Evolutionary conservation across 2,888 invertebrate species (phyloP).

Genomic region (Helicoverpa assulta): DNA sequence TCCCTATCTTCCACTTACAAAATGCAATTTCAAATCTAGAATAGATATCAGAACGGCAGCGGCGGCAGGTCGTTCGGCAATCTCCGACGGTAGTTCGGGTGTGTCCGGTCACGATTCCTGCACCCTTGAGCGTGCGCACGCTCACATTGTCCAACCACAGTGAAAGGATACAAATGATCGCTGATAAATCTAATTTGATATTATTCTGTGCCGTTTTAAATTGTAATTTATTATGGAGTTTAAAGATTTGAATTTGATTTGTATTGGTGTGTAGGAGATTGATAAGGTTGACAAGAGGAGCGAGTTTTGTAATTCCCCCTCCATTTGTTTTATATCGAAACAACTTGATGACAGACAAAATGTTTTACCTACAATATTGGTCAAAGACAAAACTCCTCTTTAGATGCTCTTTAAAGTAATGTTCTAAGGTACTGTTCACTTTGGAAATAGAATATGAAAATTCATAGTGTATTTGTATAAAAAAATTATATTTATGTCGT

Average conservation of each 20-base stretch:
- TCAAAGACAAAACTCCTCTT: too few relatives aligned
- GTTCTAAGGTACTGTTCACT: too few relatives aligned
- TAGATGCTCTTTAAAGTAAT: too few relatives aligned
- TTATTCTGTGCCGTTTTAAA: conserved; percentile 42
- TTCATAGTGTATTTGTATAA: too few relatives aligned
- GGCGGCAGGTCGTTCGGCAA: conserved; percentile 58
- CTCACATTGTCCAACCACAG: conserved; percentile 68
- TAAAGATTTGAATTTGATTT: background rate
- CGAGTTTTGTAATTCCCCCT: too few relatives aligned
- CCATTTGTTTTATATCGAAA: too few relatives aligned
- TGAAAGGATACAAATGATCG: conserved; percentile 80
- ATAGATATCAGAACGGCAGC: conserved; percentile 47
- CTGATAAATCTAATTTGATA: conserved; percentile 68
- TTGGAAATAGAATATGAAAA: too few relatives aligned
- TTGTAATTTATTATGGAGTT: conserved; percentile 27
- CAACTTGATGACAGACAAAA: too few relatives aligned
- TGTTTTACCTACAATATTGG: too few relatives aligned
- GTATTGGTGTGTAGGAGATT: background rate
- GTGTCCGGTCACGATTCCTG: conserved; percentile 79
- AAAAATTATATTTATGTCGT: too few relatives aligned
- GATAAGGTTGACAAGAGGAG: too few relatives aligned
- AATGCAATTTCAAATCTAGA: conserved; percentile 47
- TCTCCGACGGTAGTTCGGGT: conserved; percentile 78
- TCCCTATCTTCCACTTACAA: conserved; percentile 5
- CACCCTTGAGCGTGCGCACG: conserved; percentile 74